phyloP scores from a whole-genome alignment of 2,113 vertebrate genomes.

The Phodopus roborovskii region DNA sequence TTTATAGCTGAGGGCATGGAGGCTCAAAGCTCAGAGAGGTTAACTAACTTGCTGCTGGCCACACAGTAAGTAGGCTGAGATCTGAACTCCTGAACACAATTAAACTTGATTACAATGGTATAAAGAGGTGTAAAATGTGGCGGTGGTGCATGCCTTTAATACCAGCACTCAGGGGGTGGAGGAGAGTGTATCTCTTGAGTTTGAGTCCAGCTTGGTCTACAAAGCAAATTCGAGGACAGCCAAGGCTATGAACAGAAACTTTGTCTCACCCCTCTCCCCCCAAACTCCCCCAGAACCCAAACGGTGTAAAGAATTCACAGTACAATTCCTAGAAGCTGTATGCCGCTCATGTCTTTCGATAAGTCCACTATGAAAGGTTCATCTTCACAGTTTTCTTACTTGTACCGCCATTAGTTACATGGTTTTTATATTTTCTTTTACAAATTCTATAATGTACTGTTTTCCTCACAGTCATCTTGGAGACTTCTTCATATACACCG shows the following conservation, averaged over 20 bases:
- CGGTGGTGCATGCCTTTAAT: not conserved
- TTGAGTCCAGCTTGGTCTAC: not conserved
- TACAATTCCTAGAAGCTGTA: not conserved
- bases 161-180: not conserved
- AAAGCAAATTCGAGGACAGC: not conserved
- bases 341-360: not conserved
- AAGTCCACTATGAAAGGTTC: not conserved
- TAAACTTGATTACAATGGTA: not conserved
- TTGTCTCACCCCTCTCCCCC: not conserved
- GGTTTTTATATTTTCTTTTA: not conserved
- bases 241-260: not conserved
- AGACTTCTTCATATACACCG: not conserved
- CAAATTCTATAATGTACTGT: not conserved
- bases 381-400: not conserved
- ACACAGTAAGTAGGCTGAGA: not conserved
- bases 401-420: not conserved
- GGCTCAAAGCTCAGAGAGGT: constrained; percentile 56
- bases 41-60: not conserved
- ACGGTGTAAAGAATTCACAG: not conserved
- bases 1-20: not conserved
- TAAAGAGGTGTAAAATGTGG: not conserved
- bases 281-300: not conserved
- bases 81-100: not conserved
- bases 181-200: not conserved
- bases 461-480: not conserved